Evolutionary conservation across 2,113 vertebrate genomes (phyloP), one percentile per base, ranked within the genome.

Genomic region (Protomyctophum bolini): DNA sequence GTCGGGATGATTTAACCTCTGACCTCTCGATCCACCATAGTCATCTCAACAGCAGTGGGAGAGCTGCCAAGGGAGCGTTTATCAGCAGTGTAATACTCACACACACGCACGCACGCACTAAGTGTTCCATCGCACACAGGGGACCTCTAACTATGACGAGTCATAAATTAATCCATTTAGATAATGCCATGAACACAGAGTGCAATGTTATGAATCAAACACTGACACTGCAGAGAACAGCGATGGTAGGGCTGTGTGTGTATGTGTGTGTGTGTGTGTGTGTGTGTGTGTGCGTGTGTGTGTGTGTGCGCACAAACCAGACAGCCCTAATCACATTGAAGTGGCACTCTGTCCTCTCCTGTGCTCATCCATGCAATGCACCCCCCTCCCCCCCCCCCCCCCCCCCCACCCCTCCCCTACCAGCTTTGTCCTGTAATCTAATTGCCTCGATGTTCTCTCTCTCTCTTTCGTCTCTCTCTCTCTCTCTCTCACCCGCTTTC

Each of bases 381-480:
- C 11, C 3, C 50, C 28, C 59, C 58, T 60, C 21, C 21, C 21
- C 21, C 21, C 56, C 58, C 65, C 63, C 65, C 70, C 45, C 71
- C 21, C 2, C 3, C 50, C 21, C 21, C 2, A 0, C 11, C 3
- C 50, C 45, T 57, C 56, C 58, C 65, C 63, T 63, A 69, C 48
- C 71, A 55, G 56, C 48, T 5, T 49, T 8, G 47, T 62, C 50
- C 68, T 85, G 6, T 87, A 88, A 86, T 90, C 72, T 73, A 81
- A 90, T 87, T 85, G 80, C 79, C 75, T 57, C 68, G 6, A 41
- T 66, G 57, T 11, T 69, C 28, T 73, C 66, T 66, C 68, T 29
- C 6, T 29, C 67, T 58, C 57, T 58, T 58, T 21, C 2, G 56
- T 41, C 21, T 59, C 4, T 63, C 10, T 54, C 9, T 48, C 70